phyloP scores from a whole-genome alignment of 2,113 vertebrate genomes.

The Hippopotamus amphibius region DNA sequence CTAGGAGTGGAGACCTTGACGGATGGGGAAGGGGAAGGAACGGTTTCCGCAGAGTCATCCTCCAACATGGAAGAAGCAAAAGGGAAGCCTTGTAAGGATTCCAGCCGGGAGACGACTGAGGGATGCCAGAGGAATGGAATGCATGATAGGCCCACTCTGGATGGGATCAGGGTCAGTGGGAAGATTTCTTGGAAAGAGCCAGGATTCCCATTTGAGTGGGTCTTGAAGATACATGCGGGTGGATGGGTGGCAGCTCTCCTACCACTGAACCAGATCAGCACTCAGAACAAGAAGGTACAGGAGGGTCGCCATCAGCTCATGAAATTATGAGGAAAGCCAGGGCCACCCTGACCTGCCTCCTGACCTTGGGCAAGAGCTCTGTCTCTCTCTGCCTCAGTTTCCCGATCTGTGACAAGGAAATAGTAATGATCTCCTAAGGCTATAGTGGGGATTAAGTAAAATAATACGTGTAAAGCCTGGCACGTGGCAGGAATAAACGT shows the following conservation, averaged over 20 bases:
- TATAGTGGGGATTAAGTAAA: not conserved
- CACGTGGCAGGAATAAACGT: not conserved
- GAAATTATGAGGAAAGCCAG: conserved; percentile 33
- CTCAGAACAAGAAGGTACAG: not conserved
- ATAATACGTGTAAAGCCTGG: not conserved
- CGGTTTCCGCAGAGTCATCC: not conserved
- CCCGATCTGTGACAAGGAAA: not conserved
- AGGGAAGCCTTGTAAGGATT: conserved; percentile 22
- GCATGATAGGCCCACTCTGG: not conserved
- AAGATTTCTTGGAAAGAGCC: conserved; percentile 41
- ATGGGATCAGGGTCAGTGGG: not conserved
- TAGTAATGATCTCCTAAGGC: not conserved
- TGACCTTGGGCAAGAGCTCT: not conserved
- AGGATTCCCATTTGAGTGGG: not conserved
- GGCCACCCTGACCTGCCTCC: conserved; percentile 7
- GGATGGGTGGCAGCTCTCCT: not conserved
- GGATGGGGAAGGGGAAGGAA: not conserved
- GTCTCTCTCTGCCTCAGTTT: not conserved
- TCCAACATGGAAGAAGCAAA: not conserved
- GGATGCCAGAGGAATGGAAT: conserved; percentile 31
- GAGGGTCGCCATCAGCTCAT: not conserved
- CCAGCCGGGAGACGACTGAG: conserved; percentile 11
- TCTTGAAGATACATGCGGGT: not conserved
- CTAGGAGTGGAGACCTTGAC: not conserved
- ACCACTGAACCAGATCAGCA: not conserved